A percentile compares a stretch with the other conserved stretches of the same genome.
Evolutionary conservation across 2,113 vertebrate species (phyloP).

Genomic region (Numida meleagris): DNA sequence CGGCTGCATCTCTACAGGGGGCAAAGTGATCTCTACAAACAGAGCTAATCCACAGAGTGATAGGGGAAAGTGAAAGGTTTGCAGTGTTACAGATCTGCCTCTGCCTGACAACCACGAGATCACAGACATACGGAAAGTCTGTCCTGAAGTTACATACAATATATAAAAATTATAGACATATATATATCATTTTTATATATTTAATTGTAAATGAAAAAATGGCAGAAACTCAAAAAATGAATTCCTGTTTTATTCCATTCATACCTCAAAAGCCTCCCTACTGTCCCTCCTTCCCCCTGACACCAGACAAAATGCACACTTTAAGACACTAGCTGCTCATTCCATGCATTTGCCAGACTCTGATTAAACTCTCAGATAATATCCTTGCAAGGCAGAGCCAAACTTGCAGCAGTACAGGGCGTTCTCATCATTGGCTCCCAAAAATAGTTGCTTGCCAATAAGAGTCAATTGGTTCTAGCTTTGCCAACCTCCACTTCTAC

Average conservation of each 20-base stretch:
- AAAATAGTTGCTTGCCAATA: conserved; percentile 55
- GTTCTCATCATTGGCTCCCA: conserved; percentile 43
- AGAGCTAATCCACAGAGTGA: not conserved
- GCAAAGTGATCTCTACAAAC: not conserved
- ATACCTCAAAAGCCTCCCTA: not conserved
- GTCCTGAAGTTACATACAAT: not conserved
- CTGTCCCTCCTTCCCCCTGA: not conserved
- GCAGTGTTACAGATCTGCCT: not conserved
- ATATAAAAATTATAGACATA: not conserved
- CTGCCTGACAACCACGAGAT: not conserved
- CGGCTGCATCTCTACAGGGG: not conserved
- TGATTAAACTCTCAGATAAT: conserved; percentile 53
- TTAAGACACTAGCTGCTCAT: conserved; percentile 20
- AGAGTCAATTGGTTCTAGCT: conserved; percentile 42
- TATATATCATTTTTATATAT: not conserved
- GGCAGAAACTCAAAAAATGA: not conserved
- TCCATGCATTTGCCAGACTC: conserved; percentile 10
- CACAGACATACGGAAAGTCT: not conserved
- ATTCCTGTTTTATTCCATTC: conserved; percentile 19
- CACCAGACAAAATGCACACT: conserved; percentile 9
- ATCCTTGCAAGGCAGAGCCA: conserved; percentile 51
- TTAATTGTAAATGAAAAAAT: conserved; percentile 4
- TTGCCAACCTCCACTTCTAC: conserved; percentile 4
- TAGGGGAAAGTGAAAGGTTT: not conserved
- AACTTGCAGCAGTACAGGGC: conserved; percentile 7